A percentile compares a stretch with the other conserved stretches of the same genome.
These are phyloP conservation scores for Anabas testudineus DNA, from an alignment of 2,797 vertebrate species.

Conservation along the genomic window DNA sequence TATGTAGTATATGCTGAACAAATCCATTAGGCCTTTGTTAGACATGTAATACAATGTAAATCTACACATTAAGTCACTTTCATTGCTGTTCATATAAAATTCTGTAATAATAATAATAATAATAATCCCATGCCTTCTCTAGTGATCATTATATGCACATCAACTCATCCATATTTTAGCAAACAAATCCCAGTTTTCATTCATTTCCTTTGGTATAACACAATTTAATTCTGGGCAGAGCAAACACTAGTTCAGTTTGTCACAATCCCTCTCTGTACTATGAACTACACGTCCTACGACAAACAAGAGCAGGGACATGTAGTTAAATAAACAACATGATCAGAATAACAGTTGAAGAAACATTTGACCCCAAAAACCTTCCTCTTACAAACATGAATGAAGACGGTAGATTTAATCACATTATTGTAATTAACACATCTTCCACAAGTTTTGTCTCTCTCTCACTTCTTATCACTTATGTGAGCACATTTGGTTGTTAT, in stretches of 20 bases:
- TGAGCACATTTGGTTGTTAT: constrained; percentile 66
- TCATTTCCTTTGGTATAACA: not conserved
- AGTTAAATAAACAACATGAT: not conserved
- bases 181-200: not conserved
- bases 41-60: not conserved
- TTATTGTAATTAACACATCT: constrained; percentile 61
- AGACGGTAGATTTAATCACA: constrained; percentile 36
- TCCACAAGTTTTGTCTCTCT: constrained; percentile 40
- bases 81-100: no score
- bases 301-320: not conserved
- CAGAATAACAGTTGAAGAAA: constrained; percentile 8
- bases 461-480: constrained; percentile 58
- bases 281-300: not conserved
- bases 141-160: no score
- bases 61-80: no score
- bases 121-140: no score
- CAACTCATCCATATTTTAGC: no score
- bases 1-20: not conserved
- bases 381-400: not conserved
- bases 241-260: not conserved
- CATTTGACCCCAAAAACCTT: not conserved
- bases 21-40: not conserved
- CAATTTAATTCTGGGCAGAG: not conserved
- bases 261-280: not conserved
- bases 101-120: no score